These are phyloP conservation scores for Dasypus novemcinctus DNA, from an alignment of 2,113 vertebrate genomes.

Conservation along the genomic window DNA sequence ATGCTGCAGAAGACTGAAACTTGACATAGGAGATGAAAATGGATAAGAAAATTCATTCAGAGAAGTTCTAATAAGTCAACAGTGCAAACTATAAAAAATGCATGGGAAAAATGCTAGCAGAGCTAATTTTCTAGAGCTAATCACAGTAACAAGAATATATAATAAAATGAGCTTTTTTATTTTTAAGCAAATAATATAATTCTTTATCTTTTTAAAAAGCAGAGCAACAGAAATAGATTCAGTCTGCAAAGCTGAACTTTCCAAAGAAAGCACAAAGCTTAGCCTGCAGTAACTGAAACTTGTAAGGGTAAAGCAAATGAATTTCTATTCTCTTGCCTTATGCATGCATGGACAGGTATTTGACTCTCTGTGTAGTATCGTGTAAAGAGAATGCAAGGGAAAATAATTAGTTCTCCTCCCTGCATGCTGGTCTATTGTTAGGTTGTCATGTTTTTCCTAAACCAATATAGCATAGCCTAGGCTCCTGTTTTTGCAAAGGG, in stretches of 20 bases:
- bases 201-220: slow-evolving; percentile 26
- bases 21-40: background rate
- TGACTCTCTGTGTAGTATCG: slow-evolving; percentile 13
- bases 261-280: slow-evolving; percentile 43
- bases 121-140: background rate
- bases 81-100: background rate
- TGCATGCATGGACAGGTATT: background rate
- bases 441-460: slow-evolving; percentile 12
- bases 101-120: background rate
- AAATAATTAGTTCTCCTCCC: slow-evolving; percentile 57
- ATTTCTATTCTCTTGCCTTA: slow-evolving; percentile 50
- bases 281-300: background rate
- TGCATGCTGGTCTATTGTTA: background rate
- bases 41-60: slow-evolving; percentile 25
- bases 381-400: slow-evolving; percentile 27
- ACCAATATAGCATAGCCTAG: background rate
- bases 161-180: slow-evolving; percentile 39
- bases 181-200: slow-evolving; percentile 41
- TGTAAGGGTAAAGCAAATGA: slow-evolving; percentile 46
- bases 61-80: background rate
- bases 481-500: background rate
- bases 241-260: slow-evolving; percentile 8
- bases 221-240: slow-evolving; percentile 28
- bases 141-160: slow-evolving; percentile 4
- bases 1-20: background rate